Base-by-base conservation (phyloP, 2,888 invertebrate species). In the Aproaerema taeniolella region DNA sequence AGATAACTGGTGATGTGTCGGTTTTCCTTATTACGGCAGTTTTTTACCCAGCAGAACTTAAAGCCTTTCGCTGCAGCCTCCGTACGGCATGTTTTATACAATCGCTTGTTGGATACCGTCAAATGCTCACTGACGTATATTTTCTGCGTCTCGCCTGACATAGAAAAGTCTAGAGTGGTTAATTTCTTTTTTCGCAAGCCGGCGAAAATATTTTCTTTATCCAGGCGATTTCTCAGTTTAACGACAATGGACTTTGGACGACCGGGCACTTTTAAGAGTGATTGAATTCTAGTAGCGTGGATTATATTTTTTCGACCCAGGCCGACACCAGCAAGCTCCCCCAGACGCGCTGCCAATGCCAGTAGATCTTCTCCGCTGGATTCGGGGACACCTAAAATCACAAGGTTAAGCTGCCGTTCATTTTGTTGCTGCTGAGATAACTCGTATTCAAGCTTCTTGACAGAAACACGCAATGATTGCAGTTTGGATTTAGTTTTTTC, bases 21-120 rank as follows among this genome's bases (percentile, higher is more conserved):
- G 7, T n/a, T 34, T 25, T 34, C 4, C 34, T 24, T 6, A 34
- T 25, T 34, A 9, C 25, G 25, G n/a, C 34, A 34, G 34, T 34
- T 34, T n/a, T 14, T 24, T 24, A 34, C 14, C 34, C 34, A 34
- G 14, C 9, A 13, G 10, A 14, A 34, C 24, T 24, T 12, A 24
- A 10, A 34, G 9, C 12, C 12, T n/a, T 24, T 34, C 14, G 25
- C 13, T n/a, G 11, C 13, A 10, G 24, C 24, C 1, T 7, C 9
- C 12, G 12, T 14, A 2, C 25, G 25, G 14, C 25, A 24, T 25
- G 11, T 25, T 13, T 34, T 34, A 25, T 15, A 25, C 1, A 34
- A n/a, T 3, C 6, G 26, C 14, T 34, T 34, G 14, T 34, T 34
- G 8, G 11, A 1, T 14, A 25, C 14, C n/a, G 34, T 34, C 14